Evolutionary conservation across 2,113 vertebrate species (phyloP).

Genomic region (Crotalus tigris): DNA sequence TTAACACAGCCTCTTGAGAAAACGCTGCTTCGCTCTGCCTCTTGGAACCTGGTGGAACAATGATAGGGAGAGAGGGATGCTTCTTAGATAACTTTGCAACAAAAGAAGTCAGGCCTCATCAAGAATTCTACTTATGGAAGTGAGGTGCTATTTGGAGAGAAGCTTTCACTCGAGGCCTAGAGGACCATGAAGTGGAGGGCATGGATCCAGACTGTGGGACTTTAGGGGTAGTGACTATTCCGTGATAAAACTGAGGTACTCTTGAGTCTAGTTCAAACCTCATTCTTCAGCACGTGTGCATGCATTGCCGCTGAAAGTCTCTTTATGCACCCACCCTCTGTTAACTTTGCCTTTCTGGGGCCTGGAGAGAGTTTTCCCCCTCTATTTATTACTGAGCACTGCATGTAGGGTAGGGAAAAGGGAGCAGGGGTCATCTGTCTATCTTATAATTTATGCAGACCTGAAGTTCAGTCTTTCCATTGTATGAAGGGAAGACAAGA

Average conservation of each 20-base stretch:
- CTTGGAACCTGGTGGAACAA: background rate
- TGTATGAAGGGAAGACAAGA: conserved; percentile 26
- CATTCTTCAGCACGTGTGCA: conserved; percentile 26
- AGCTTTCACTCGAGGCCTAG: background rate
- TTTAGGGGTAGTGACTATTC: background rate
- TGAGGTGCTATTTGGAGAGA: background rate
- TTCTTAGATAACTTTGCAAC: background rate
- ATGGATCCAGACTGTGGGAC: conserved; percentile 2
- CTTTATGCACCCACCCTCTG: conserved; percentile 40
- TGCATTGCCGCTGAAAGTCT: conserved; percentile 33
- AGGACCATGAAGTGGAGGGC: conserved; percentile 12
- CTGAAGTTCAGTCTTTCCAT: conserved; percentile 36
- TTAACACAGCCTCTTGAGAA: background rate
- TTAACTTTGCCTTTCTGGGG: conserved; percentile 52
- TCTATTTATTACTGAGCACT: conserved; percentile 38
- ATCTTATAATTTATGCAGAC: conserved; percentile 11
- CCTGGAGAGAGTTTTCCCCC: conserved; percentile 50
- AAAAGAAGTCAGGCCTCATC: background rate
- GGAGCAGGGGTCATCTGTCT: conserved; percentile 53
- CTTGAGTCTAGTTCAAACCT: background rate
- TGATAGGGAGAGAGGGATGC: background rate
- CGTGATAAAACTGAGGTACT: background rate
- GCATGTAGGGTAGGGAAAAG: conserved; percentile 51
- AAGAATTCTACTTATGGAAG: background rate
- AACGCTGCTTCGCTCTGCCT: background rate